Base-by-base conservation (phyloP, 2,797 vertebrate genomes). In the Lates japonicus region DNA sequence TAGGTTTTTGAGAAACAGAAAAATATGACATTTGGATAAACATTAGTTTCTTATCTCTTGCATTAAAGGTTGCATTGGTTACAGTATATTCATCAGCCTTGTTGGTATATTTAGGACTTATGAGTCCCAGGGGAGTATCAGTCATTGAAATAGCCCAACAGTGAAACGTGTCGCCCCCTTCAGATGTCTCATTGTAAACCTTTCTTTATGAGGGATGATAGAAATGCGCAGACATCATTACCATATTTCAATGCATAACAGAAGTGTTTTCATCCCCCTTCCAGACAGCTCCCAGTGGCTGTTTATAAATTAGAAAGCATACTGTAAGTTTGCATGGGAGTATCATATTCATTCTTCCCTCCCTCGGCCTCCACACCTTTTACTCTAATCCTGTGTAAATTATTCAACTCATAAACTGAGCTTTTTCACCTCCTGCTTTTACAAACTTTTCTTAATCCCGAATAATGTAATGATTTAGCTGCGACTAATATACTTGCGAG, bases 91-190 rank as follows among this genome's bases (percentile, higher is more conserved):
- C 78, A 78, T 90, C 86, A 82, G 81, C 66, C 52, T 83, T 83
- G 57, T 63, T 87, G 86, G 83, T 90, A 88, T 88, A 89, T 95
- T 90, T 88, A 89, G 84, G 63, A 70, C 74, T 83, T 61, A 66
- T 54, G 80, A 68, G 78, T 86, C 91, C 87, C 87, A 46, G 55
- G 77, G 79, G 88, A 84, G 57, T 58, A 92, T 94, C 87, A 88
- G 78, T 93, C 86, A 92, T 81, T 69, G 67, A 84, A 93, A 91
- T 72, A 82, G 82, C 64, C 81, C 72, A 65, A 78, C 83, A 86
- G 70, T 87, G 85, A 91, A 90, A 88, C 49, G 75, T 82, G 82
- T 81, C 72, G 74, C 83, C 83, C 79, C 70, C 85, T 90, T 87
- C 72, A 82, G 86, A 88, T 78, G 73, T 87, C 79, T 81, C 83